Conservation (phyloP, 2,113 vertebrate genomes). For the Cettia cetti region DNA sequence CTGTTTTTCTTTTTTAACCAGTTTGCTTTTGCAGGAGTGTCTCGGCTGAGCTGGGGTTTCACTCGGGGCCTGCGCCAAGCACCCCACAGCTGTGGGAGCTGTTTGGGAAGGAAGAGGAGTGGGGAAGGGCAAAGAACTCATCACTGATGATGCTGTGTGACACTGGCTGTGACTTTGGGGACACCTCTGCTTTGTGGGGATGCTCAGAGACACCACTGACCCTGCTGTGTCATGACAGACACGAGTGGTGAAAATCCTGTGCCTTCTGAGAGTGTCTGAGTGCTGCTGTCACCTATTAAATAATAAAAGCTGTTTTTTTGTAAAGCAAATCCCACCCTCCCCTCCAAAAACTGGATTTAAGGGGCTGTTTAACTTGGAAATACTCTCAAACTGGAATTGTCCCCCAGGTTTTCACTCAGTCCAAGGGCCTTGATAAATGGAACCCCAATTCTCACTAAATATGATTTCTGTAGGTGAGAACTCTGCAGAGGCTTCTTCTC, state of each 20-base stretch:
- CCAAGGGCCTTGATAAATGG: not conserved
- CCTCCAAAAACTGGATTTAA: not conserved
- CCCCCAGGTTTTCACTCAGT: not conserved
- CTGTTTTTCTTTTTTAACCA: not conserved
- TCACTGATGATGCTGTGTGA: accelerated
- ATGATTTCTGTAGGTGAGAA: not conserved
- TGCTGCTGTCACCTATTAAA: accelerated
- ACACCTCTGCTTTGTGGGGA: not conserved
- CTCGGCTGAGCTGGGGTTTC: not conserved
- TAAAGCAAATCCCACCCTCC: not conserved
- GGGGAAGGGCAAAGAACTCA: accelerated
- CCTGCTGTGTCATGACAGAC: not conserved
- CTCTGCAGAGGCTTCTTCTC: not conserved
- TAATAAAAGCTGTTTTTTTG: not conserved
- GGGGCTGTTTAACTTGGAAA: not conserved
- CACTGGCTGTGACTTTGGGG: not conserved
- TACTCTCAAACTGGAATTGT: not conserved
- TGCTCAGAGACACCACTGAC: not conserved
- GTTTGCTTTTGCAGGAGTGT: not conserved
- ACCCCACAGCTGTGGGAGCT: not conserved
- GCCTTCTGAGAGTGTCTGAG: accelerated
- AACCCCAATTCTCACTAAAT: not conserved
- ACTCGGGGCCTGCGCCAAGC: accelerated
- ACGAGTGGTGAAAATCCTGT: too few relatives aligned
- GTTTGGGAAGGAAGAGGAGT: accelerated